Evolutionary conservation across 2,797 vertebrate genomes (phyloP).

Genomic region (Sternotherus odoratus): DNA sequence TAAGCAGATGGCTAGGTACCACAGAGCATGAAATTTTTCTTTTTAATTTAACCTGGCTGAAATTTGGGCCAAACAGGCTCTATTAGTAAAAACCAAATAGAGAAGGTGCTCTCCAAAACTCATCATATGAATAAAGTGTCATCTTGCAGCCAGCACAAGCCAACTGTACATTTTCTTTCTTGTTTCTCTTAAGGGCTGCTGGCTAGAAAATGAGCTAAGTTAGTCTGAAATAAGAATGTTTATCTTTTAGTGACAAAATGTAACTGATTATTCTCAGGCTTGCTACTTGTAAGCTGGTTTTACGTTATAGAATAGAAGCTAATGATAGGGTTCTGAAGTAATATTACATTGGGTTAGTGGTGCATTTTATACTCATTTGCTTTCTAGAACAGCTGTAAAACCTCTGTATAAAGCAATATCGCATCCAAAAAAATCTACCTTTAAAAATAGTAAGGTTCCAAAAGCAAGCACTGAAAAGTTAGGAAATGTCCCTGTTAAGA

Average conservation of each 20-base stretch:
- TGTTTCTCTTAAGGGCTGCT: background rate
- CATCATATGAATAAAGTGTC: background rate
- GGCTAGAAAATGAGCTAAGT: background rate
- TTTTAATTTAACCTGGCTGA: background rate
- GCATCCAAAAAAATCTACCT: background rate
- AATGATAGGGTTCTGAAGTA: background rate
- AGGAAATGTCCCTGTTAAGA: background rate
- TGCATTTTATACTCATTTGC: background rate
- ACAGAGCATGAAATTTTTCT: accelerated
- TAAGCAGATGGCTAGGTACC: background rate
- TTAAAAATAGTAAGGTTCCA: accelerated
- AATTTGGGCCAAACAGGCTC: background rate
- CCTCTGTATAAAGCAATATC: background rate
- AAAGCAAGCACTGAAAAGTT: background rate
- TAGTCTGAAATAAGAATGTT: background rate
- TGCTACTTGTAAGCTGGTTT: background rate
- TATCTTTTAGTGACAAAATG: background rate
- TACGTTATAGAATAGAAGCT: background rate
- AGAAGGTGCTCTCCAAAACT: background rate
- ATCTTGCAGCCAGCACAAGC: background rate
- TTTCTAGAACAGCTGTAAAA: background rate
- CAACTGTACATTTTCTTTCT: background rate
- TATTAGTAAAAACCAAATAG: background rate
- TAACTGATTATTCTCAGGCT: background rate
- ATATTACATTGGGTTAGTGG: background rate